These are phyloP conservation scores for Panthera uncia DNA, from an alignment of 2,113 vertebrate species.

Conservation along the genomic window DNA sequence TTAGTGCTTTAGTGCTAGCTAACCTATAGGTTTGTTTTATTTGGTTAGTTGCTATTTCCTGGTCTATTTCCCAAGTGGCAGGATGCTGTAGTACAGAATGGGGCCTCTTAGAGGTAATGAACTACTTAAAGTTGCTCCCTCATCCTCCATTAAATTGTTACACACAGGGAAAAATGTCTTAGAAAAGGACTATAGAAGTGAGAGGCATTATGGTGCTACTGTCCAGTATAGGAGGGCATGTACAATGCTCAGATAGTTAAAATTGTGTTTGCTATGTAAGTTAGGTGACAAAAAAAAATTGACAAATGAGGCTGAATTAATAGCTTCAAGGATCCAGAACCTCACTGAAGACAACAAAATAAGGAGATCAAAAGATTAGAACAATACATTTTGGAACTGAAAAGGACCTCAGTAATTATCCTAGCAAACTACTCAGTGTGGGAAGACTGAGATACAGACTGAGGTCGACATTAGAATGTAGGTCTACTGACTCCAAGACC, in stretches of 20 bases:
- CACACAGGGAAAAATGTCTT: background rate
- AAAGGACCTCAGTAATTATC: background rate
- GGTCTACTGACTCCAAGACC: background rate
- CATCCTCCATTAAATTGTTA: background rate
- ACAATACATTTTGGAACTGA: background rate
- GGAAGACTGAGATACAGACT: background rate
- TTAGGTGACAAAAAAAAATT: slow-evolving; percentile 3
- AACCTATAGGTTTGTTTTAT: background rate
- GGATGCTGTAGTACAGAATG: background rate
- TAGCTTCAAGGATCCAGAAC: background rate
- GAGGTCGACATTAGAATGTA: background rate
- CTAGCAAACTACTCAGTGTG: background rate
- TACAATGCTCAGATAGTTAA: background rate
- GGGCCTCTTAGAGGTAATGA: background rate
- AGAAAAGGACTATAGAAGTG: background rate
- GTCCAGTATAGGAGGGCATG: background rate
- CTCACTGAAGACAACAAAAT: background rate
- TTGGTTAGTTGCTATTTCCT: background rate
- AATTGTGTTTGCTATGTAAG: background rate
- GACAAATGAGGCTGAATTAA: background rate
- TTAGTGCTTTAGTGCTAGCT: background rate
- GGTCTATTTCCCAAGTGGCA: background rate
- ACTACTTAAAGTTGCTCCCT: background rate
- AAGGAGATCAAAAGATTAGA: background rate
- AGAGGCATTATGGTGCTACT: background rate